Conservation (phyloP, 2,888 invertebrate genomes). For the Clitarchus hookeri region DNA sequence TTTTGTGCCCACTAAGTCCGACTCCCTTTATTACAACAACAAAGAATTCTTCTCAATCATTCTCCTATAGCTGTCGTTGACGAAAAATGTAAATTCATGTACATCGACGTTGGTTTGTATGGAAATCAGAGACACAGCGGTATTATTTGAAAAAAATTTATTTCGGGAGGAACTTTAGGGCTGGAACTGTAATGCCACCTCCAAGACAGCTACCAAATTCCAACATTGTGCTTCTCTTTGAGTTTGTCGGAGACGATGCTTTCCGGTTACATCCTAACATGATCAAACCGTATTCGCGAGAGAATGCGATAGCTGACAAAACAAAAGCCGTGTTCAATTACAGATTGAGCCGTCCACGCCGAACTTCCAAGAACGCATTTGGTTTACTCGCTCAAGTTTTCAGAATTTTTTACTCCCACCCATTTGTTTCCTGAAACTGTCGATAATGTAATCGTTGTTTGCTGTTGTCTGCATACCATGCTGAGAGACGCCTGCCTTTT, state of each 20-base stretch:
- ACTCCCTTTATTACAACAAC: slow-evolving; percentile 16
- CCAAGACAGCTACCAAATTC: not conserved
- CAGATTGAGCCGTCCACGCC: slow-evolving; percentile 33
- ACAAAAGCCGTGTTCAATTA: slow-evolving; percentile 34
- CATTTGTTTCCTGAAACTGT: slow-evolving; percentile 3
- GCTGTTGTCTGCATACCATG: slow-evolving; percentile 11
- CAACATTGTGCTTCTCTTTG: slow-evolving; percentile 27
- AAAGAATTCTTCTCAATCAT: slow-evolving; percentile 20
- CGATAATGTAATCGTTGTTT: not conserved
- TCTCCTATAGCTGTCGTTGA: slow-evolving; percentile 25
- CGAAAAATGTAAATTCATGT: slow-evolving; percentile 21
- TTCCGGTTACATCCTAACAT: slow-evolving; percentile 35
- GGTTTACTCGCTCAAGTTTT: slow-evolving; percentile 31
- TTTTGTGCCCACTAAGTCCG: slow-evolving; percentile 4
- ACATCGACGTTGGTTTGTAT: slow-evolving; percentile 28
- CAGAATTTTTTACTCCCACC: slow-evolving; percentile 10
- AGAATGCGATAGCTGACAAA: slow-evolving; percentile 28
- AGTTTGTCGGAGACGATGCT: slow-evolving; percentile 38
- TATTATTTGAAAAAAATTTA: not conserved
- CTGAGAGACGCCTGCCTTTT: not conserved
- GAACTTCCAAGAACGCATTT: slow-evolving; percentile 36
- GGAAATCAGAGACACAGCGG: slow-evolving; percentile 27
- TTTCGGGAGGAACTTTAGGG: slow-evolving; percentile 10
- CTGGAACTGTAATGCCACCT: slow-evolving; percentile 24
- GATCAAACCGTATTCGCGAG: slow-evolving; percentile 34